Base-by-base conservation (phyloP, 2,888 invertebrate genomes). In the Epinotia nisella region DNA sequence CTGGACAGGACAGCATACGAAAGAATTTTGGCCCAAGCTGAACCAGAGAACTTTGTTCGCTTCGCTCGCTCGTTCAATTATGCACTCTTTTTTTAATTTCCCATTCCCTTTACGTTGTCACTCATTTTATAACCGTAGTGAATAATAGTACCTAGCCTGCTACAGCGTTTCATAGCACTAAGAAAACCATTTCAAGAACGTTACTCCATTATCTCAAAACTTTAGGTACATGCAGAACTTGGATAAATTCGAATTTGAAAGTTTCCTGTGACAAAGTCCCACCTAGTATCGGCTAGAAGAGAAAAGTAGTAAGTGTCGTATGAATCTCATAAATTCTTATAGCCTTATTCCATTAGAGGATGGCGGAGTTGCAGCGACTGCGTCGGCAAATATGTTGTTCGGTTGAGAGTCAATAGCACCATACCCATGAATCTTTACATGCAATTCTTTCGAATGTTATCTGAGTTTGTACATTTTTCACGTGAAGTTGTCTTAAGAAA, bases 361-460 rank as follows among this genome's bases (percentile, higher is more conserved):
- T 11, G 49, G n/a, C 4, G 19, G 67, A 55, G 55, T 55, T 68
- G 61, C 64, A 64, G 68, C 76, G 76, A 81, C 80, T 84, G 80
- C 80, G 78, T 77, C 76, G 77, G 79, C 84, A 84, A 74, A 76
- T 79, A 90, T 89, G 84, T 89, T 88, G 82, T 85, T 81, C 85
- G 81, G 83, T 67, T 75, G 79, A 81, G 82, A 92, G 91, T 92
- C 92, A 90, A 92, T 91, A 91, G 87, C 91, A 91, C 89, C 87
- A 88, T 91, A 89, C 80, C 85, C 78, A 74, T 74, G 81, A 83
- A 89, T 72, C 66, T 70, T 60, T 86, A 84, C 87, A 89, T 87
- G 85, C 85, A 83, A 82, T 79, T 82, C 80, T 79, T 82, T 81
- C 72, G 11, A 11, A 62, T 62, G 49, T 51, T 68, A 67, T 58